Conservation (phyloP, 2,113 vertebrate species). For the Fregetta grallaria region DNA sequence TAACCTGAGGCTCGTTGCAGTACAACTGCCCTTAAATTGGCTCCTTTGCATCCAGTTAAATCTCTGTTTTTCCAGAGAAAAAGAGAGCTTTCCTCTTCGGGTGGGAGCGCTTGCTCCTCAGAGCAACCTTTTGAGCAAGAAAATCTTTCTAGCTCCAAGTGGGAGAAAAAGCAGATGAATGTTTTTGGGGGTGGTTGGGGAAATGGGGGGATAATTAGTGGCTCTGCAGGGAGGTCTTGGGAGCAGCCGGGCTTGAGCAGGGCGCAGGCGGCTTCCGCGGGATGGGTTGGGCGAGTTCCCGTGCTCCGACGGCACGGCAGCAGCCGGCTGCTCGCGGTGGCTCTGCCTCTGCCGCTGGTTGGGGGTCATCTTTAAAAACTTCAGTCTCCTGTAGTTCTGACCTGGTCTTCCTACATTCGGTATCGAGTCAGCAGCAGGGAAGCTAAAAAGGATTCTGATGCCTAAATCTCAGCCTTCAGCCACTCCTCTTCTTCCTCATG, state of each 20-base stretch:
- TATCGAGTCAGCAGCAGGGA: slow-evolving; percentile 26
- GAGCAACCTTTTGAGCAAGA: neutral
- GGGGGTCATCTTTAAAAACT: neutral
- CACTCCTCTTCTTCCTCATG: slow-evolving; percentile 4
- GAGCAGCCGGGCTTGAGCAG: neutral
- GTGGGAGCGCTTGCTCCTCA: neutral
- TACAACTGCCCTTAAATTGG: neutral
- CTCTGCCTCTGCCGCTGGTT: neutral
- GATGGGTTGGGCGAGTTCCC: rapidly evolving
- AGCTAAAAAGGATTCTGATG: neutral
- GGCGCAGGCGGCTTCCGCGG: rapidly evolving
- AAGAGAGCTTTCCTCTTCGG: neutral
- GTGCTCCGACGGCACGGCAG: rapidly evolving
- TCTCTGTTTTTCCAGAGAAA: neutral
- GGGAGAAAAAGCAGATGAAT: neutral
- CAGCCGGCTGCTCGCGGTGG: rapidly evolving
- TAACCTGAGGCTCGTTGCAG: neutral
- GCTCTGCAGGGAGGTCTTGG: neutral
- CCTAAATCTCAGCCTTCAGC: neutral
- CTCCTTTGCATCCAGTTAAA: neutral
- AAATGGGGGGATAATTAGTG: neutral
- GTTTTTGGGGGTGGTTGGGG: neutral
- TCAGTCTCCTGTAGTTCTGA: neutral
- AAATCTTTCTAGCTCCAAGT: neutral
- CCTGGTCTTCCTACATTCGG: neutral